Percentiles rank a stretch among this genome's conserved stretches.
phyloP scores from a whole-genome alignment of 37 sponge, comb jelly and placozoan genomes.

The Cliona cf. orientalis region DNA sequence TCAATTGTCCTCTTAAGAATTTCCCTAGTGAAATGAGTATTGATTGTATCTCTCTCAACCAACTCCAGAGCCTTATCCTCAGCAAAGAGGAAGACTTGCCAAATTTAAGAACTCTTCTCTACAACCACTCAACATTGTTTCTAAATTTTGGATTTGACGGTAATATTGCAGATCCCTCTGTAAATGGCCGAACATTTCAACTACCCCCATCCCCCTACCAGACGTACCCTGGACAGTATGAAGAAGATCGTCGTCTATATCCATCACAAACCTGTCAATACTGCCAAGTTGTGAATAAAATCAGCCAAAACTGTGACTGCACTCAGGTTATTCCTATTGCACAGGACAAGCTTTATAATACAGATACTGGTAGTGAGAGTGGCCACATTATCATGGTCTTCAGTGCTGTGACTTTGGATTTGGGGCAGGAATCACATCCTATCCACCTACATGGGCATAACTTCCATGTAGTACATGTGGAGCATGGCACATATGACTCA shows the following conservation, averaged over 20 bases:
- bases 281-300: too few species aligned
- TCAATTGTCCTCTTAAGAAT: constrained; percentile 75
- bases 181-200: constrained; percentile 73
- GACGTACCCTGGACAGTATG: constrained; percentile 11
- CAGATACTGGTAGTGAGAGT: too few species aligned
- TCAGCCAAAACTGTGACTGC: too few species aligned
- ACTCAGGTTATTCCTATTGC: too few species aligned
- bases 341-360: too few species aligned
- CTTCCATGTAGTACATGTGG: constrained; percentile 66
- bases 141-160: constrained; percentile 88
- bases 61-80: neutral
- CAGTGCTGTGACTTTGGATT: constrained; percentile 5
- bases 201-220: constrained; percentile 62
- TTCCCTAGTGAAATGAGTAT: constrained; percentile 24
- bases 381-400: too few species aligned
- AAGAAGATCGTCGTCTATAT: too few species aligned
- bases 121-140: too few species aligned
- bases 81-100: neutral
- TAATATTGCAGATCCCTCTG: constrained; percentile 30
- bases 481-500: constrained; percentile 56
- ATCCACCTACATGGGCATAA: constrained; percentile 78
- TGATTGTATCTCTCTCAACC: constrained; percentile 50
- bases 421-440: constrained; percentile 56
- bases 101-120: too few species aligned
- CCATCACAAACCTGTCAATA: too few species aligned